phyloP scores from a whole-genome alignment of 2,113 vertebrate genomes.

The Seriola quinqueradiata region DNA sequence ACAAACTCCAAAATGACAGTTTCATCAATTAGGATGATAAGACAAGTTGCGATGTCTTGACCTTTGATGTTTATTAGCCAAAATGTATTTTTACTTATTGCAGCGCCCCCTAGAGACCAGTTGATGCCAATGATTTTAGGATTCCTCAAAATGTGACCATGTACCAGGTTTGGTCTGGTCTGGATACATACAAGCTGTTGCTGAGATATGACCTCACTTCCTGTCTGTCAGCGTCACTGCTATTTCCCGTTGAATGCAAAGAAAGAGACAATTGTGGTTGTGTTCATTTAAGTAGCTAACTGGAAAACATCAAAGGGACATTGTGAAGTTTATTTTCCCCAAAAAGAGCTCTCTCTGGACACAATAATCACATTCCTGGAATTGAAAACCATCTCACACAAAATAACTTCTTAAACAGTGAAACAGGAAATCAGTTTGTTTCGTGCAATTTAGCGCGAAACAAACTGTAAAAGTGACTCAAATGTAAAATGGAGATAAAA shows the following conservation, averaged over 20 bases:
- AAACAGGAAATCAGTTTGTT: constrained; percentile 12
- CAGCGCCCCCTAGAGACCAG: no score
- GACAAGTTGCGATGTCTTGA: no score
- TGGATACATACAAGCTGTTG: no score
- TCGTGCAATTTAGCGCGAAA: not conserved
- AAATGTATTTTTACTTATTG: no score
- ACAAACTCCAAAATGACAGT: no score
- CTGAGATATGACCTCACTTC: no score
- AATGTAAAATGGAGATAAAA: constrained; percentile 45
- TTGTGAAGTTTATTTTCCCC: not conserved
- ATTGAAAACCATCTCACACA: not conserved
- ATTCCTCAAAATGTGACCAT: no score
- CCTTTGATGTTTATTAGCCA: no score
- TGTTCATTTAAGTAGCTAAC: not conserved
- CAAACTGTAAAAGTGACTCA: not conserved
- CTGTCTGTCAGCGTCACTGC: no score
- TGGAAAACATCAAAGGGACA: not conserved
- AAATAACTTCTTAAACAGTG: not conserved
- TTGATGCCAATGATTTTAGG: no score
- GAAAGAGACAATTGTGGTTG: not conserved
- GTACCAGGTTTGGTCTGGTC: no score
- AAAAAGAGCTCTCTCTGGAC: not conserved
- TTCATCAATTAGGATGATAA: no score
- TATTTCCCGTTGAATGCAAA: not conserved
- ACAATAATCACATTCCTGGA: not conserved